Percentiles rank a stretch among this genome's conserved stretches.
These are phyloP conservation scores for Neodiprion fabricii DNA, from an alignment of 1,140 invertebrate species.

Conservation along the genomic window DNA sequence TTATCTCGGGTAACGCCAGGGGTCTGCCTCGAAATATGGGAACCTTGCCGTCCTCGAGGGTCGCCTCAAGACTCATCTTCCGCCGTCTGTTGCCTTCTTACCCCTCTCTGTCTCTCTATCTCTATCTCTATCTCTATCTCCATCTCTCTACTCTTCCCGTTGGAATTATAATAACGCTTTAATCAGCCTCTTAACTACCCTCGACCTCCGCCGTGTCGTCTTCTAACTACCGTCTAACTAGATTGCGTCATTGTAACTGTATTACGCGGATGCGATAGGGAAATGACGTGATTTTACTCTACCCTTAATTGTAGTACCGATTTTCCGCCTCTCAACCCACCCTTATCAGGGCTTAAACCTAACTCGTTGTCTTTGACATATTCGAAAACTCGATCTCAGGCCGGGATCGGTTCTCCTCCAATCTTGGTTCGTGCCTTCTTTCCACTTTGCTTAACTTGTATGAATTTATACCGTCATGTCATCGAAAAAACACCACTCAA, in stretches of 20 bases:
- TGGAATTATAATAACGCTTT: slow-evolving; percentile 7
- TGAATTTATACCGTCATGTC: no score
- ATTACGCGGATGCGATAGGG: background rate
- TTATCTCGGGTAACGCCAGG: background rate
- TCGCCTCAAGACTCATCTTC: background rate
- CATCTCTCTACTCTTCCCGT: background rate
- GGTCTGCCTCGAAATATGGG: background rate
- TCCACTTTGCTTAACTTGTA: no score
- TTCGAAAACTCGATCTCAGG: no score
- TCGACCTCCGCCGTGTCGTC: background rate
- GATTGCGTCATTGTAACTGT: background rate
- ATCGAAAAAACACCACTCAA: no score
- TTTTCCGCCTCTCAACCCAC: no score
- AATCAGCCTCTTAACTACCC: slow-evolving; percentile 4
- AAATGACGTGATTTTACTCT: background rate
- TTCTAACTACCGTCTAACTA: slow-evolving; percentile 5
- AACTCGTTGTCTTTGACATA: no score
- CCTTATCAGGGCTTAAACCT: no score
- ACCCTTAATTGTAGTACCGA: no score
- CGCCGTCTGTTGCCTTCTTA: background rate
- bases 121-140: background rate
- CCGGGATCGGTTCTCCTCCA: no score
- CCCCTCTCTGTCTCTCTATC: background rate
- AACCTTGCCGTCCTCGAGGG: background rate
- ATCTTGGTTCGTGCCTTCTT: no score